These are phyloP conservation scores for Nymphalis polychloros DNA, from an alignment of 2,888 invertebrate genomes.

Conservation along the genomic window DNA sequence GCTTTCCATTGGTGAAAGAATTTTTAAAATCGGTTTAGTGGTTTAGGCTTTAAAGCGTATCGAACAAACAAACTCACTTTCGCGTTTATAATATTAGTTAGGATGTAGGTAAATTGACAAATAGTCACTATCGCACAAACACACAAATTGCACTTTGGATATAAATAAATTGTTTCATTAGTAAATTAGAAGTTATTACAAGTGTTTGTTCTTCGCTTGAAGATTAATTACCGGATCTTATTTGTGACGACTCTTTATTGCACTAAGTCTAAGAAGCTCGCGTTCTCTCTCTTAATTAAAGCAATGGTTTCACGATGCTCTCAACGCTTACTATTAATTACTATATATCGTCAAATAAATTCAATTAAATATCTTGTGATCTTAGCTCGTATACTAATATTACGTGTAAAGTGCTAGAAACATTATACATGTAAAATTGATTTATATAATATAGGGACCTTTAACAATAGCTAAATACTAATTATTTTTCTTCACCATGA, in stretches of 20 bases:
- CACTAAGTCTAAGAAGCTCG: conserved; percentile 46
- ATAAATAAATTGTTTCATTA: conserved; percentile 10
- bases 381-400: conserved; percentile 32
- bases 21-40: too few species aligned
- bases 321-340: conserved; percentile 50
- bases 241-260: conserved; percentile 42
- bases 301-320: conserved; percentile 49
- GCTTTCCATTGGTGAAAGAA: too few species aligned
- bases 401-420: neutral
- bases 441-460: too few species aligned
- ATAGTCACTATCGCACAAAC: too few species aligned
- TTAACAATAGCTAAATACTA: too few species aligned
- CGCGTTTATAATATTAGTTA: too few species aligned
- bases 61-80: too few species aligned
- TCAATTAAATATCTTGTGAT: conserved; percentile 57
- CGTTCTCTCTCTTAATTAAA: conserved; percentile 61
- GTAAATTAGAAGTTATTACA: conserved; percentile 28
- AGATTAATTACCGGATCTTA: conserved; percentile 44
- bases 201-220: conserved; percentile 39
- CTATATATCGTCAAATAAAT: conserved; percentile 46
- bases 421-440: neutral
- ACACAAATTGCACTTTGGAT: too few species aligned
- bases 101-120: too few species aligned
- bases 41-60: too few species aligned
- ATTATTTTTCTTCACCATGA: too few species aligned